phyloP scores from a whole-genome alignment of 2,797 vertebrate species.

The Orientallactaga sibirica region DNA sequence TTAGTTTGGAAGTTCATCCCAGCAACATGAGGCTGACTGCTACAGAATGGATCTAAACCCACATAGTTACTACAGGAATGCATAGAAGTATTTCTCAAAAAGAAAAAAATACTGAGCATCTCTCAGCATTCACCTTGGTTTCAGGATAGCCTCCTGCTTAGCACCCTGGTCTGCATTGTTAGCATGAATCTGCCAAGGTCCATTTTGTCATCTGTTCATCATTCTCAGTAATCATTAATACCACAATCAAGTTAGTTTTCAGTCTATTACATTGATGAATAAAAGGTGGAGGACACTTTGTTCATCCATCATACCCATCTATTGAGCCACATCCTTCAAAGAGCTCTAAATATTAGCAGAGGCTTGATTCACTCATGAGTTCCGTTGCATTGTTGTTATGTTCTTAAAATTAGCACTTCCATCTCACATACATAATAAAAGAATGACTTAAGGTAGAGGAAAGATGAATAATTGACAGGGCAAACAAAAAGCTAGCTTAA shows the following conservation, averaged over 20 bases:
- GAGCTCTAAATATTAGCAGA: conserved; percentile 54
- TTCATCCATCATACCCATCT: background rate
- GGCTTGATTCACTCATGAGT: conserved; percentile 10
- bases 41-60: background rate
- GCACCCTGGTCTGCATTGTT: background rate
- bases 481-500: background rate
- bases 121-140: background rate
- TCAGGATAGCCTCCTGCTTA: background rate
- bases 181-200: background rate
- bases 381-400: conserved; percentile 22
- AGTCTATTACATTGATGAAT: background rate
- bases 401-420: conserved; percentile 63
- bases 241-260: background rate
- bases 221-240: background rate
- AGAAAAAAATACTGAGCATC: background rate
- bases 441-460: conserved; percentile 51
- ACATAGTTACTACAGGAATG: background rate
- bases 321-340: conserved; percentile 38
- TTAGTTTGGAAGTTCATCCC: too few species aligned
- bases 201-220: background rate
- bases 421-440: background rate
- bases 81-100: background rate
- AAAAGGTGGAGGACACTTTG: background rate
- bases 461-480: conserved; percentile 1
- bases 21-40: too few species aligned